Percentiles rank a stretch among this genome's conserved stretches.
These are phyloP conservation scores for Temnothorax rugatulus DNA, from an alignment of 2,888 invertebrate genomes.

Conservation along the genomic window DNA sequence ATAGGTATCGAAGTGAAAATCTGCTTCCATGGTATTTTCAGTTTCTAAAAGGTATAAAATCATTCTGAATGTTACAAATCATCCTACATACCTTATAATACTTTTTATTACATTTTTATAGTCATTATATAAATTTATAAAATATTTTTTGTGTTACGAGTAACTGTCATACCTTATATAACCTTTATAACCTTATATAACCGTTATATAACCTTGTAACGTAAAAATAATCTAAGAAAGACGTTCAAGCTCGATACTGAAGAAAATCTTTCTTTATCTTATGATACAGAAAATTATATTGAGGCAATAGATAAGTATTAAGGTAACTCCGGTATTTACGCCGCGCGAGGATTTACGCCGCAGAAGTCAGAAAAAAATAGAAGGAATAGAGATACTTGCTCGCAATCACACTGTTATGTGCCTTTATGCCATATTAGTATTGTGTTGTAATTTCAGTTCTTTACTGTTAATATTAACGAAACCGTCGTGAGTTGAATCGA, in stretches of 20 bases:
- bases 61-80: background rate
- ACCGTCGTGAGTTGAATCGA: no score
- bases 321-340: no score
- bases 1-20: conserved; percentile 90
- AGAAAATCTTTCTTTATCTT: background rate
- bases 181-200: no score
- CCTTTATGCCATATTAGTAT: no score
- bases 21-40: conserved; percentile 88
- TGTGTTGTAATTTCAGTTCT: no score
- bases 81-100: background rate
- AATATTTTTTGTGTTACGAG: background rate
- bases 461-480: no score
- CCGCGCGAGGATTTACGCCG: no score
- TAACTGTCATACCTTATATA: no score
- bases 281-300: conserved; percentile 6
- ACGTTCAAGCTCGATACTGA: background rate
- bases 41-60: conserved; percentile 43
- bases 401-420: no score
- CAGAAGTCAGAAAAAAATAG: no score
- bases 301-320: background rate
- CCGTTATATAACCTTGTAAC: no score
- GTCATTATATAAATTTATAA: background rate
- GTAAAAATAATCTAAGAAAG: background rate
- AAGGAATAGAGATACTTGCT: no score
- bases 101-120: background rate